These are phyloP conservation scores for Pelosia muscerda DNA, from an alignment of 2,888 invertebrate species.

Conservation along the genomic window DNA sequence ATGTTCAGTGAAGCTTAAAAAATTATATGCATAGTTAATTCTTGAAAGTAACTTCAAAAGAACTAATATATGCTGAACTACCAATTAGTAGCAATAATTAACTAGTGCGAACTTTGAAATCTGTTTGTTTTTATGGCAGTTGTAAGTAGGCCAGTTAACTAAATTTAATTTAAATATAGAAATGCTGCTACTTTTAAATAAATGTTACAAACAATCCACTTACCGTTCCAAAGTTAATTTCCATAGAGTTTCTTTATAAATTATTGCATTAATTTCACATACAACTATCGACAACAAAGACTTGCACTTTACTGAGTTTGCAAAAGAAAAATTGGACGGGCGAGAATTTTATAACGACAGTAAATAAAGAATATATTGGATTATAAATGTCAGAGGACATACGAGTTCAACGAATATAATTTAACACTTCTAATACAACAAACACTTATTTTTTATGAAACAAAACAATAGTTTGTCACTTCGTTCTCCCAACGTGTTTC, in stretches of 20 bases:
- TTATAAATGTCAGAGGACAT: background rate
- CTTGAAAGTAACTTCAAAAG: background rate
- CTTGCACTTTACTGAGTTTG: conserved; percentile 43
- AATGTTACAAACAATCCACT: conserved; percentile 39
- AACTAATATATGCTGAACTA: too few species aligned
- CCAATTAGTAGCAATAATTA: too few species aligned
- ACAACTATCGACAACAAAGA: conserved; percentile 45
- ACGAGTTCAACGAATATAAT: background rate
- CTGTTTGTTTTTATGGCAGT: background rate
- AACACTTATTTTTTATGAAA: background rate
- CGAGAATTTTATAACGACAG: background rate
- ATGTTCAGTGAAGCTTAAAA: background rate
- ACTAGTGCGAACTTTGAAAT: background rate
- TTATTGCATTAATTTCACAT: conserved; percentile 41
- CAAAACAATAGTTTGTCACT: background rate
- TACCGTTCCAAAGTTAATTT: conserved; percentile 58
- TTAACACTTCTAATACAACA: background rate
- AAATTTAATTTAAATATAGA: conserved; percentile 15
- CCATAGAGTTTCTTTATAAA: conserved; percentile 59
- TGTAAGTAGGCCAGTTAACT: conserved; percentile 30
- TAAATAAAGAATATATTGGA: background rate
- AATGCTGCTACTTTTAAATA: conserved; percentile 26
- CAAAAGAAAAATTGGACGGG: conserved; percentile 21
- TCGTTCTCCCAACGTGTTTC: background rate
- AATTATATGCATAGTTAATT: background rate